These are phyloP conservation scores for Drosophila nikananu DNA, from an alignment of 1,140 invertebrate genomes.

Conservation along the genomic window DNA sequence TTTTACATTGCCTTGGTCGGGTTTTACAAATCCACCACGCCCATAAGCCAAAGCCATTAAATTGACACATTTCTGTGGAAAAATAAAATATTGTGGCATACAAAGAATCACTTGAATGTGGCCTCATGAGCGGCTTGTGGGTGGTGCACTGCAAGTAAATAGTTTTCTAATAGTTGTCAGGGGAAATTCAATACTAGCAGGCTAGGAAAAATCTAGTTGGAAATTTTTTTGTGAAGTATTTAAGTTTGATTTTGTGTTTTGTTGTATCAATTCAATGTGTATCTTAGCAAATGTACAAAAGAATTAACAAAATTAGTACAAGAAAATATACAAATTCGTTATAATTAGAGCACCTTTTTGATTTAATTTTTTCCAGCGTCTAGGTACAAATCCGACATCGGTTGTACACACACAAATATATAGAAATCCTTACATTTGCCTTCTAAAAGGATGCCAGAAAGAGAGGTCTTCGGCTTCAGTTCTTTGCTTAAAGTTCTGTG, in stretches of 20 bases:
- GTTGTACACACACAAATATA: constrained; percentile 8
- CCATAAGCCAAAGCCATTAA: constrained; percentile 40
- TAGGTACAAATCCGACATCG: not conserved
- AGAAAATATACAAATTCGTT: not conserved
- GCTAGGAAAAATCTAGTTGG: not conserved
- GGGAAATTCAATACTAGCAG: not conserved
- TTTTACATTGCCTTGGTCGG: constrained; percentile 5
- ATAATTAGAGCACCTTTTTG: not conserved
- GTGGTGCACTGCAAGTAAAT: constrained; percentile 5
- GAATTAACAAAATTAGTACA: not conserved
- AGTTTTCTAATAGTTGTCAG: not conserved
- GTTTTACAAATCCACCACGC: constrained; percentile 23
- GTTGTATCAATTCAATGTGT: not conserved
- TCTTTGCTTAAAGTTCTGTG: constrained; percentile 39
- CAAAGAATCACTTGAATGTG: constrained; percentile 24
- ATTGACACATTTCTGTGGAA: constrained; percentile 52
- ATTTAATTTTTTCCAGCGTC: constrained; percentile 8
- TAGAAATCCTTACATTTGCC: constrained; percentile 33
- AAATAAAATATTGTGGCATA: constrained; percentile 40
- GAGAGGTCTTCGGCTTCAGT: constrained; percentile 30
- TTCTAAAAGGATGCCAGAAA: constrained; percentile 23
- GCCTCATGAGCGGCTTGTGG: constrained; percentile 5
- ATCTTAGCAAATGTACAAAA: too few species aligned
- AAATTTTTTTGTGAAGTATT: not conserved
- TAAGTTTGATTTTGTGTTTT: not conserved